Evolutionary conservation across 2,797 vertebrate species (phyloP), one percentile per base, ranked within the genome.

Genomic region (Ispidina lecontei): DNA sequence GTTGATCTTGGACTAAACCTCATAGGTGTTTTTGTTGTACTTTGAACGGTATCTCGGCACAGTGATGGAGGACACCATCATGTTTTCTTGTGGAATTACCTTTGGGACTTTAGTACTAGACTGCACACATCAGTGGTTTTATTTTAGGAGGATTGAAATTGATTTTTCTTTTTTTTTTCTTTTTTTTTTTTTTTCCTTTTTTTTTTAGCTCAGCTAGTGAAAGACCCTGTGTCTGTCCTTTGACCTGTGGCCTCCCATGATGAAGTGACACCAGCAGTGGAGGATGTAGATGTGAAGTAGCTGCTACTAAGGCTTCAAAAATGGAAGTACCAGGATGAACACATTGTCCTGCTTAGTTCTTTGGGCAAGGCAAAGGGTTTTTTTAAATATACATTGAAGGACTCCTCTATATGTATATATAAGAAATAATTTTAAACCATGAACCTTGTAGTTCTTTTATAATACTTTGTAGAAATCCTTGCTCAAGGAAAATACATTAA

Each of bases 71-170:
- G 84, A 95, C 87, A 90, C 93, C 83, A 77, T 96, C 90, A 60
- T 84, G 75, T 89, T 96, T 94, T 92, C 78, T 91, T 91, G 84
- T 90, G 59, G 93, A 91, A 91, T 95, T 95, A 88, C 95, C 91
- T 96, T 94, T 8, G 78, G 93, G 95, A 93, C 89, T 81, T 90
- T 1, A 94, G 92, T 79, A 39, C 37, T 39, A 39, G 94, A 31
- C 84, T 91, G 89, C 91, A 96, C 94, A 96, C 94, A 95, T 90
- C 91, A 96, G 89, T 95, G 86, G 93, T 93, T 97, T 96, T 95
- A 94, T 97, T 82, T 96, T 94, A 81, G 77, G 77, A 93, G 94
- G 93, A 94, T 89, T 96, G 95, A 95, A 97, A 97, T 97, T 95
- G 95, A 97, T 97, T 97, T 96, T 96, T 39, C 87, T 93, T 3